These are phyloP conservation scores for Syngnathus scovelli DNA, from an alignment of 2,113 vertebrate species.

Conservation along the genomic window DNA sequence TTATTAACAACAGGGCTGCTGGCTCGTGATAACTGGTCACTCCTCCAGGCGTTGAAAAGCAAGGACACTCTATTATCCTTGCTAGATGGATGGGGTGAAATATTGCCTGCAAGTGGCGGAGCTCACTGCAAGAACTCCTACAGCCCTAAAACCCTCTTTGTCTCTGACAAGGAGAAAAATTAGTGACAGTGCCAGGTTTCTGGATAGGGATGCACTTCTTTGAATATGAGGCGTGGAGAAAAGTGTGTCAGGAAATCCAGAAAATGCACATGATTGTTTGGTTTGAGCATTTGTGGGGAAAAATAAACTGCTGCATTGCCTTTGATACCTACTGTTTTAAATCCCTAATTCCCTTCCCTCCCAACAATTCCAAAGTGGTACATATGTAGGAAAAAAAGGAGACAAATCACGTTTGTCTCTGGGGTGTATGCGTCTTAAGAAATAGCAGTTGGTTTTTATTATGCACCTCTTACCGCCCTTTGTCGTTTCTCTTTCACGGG, in stretches of 20 bases:
- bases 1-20: conserved; percentile 71
- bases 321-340: conserved; percentile 3
- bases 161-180: conserved; percentile 68
- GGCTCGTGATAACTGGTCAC: conserved; percentile 74
- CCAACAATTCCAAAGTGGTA: neutral
- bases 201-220: conserved; percentile 40
- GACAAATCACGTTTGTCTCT: neutral
- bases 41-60: conserved; percentile 71
- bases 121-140: conserved; percentile 64
- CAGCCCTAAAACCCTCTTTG: conserved; percentile 69
- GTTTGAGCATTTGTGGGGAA: neutral
- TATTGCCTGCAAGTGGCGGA: conserved; percentile 71
- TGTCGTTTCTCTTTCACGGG: neutral
- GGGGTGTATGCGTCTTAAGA: neutral
- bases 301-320: conserved; percentile 8
- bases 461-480: neutral
- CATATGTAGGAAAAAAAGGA: neutral
- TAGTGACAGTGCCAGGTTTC: conserved; percentile 61
- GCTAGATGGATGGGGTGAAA: conserved; percentile 74
- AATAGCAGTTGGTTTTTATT: neutral
- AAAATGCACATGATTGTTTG: conserved; percentile 19
- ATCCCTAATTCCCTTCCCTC: conserved; percentile 3
- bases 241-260: conserved; percentile 21
- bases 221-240: conserved; percentile 28
- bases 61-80: conserved; percentile 74